Conservation (phyloP, 2,113 vertebrate species). For the Campylomormyrus tamandua region DNA sequence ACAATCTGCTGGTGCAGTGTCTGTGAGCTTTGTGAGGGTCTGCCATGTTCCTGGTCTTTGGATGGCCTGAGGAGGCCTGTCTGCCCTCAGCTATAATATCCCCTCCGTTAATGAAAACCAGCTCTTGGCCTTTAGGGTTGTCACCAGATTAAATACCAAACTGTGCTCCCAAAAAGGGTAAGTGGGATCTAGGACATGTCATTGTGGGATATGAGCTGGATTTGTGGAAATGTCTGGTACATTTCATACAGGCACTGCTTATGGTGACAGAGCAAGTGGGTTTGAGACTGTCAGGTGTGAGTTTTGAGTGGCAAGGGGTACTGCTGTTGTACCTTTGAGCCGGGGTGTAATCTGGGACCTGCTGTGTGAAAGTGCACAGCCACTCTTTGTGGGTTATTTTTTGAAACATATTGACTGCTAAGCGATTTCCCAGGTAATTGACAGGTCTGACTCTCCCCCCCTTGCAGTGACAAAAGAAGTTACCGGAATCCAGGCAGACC, state of each 20-base stretch:
- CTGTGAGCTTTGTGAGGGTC: neutral
- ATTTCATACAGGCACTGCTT: neutral
- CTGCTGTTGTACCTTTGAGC: neutral
- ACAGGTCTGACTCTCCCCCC: neutral
- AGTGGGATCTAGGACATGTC: neutral
- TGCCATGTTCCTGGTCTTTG: neutral
- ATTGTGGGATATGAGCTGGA: neutral
- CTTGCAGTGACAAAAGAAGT: constrained; percentile 53
- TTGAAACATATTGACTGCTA: neutral
- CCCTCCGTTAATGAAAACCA: neutral
- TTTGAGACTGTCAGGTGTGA: neutral
- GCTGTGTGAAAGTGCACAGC: neutral
- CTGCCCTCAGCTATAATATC: constrained; percentile 5
- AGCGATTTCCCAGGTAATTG: neutral
- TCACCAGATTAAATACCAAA: neutral
- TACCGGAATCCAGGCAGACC: constrained; percentile 69
- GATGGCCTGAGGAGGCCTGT: neutral
- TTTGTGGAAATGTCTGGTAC: neutral
- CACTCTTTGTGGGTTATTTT: neutral
- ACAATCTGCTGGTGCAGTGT: neutral
- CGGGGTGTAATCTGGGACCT: neutral
- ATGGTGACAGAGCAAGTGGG: neutral
- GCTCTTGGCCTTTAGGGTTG: neutral
- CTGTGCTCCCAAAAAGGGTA: neutral
- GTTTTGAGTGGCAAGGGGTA: neutral